Evolutionary conservation across 2,797 vertebrate species (phyloP).

Genomic region (Parauchenoglanis punctatus): DNA sequence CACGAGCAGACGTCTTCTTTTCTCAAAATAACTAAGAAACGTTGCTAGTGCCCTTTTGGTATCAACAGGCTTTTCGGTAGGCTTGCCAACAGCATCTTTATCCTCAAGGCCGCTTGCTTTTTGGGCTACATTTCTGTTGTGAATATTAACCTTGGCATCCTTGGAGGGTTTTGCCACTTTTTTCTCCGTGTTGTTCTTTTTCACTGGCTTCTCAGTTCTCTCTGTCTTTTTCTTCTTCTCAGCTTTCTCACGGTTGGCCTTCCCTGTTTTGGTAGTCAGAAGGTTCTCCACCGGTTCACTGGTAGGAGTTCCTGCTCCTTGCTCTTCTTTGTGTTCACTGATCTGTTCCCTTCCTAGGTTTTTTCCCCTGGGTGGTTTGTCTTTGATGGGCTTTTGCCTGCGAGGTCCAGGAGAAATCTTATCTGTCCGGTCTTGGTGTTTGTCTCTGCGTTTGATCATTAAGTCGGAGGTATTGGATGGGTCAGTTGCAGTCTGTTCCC

Average conservation of each 20-base stretch:
- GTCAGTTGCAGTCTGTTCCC: conserved; percentile 61
- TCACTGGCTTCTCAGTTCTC: conserved; percentile 74
- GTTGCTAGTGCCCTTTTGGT: conserved; percentile 66
- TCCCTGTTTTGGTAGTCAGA: conserved; percentile 67
- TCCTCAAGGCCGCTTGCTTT: conserved; percentile 68
- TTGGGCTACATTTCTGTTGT: conserved; percentile 75
- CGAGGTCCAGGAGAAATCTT: conserved; percentile 49
- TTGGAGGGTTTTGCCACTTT: conserved; percentile 75
- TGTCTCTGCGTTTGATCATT: conserved; percentile 71
- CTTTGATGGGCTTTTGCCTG: conserved; percentile 72
- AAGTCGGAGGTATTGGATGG: conserved; percentile 23
- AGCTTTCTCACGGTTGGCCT: conserved; percentile 68
- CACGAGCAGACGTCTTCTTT: conserved; percentile 83
- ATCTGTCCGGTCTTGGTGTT: conserved; percentile 73
- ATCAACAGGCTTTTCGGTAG: conserved; percentile 59
- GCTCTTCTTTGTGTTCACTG: conserved; percentile 76
- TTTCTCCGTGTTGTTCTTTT: conserved; percentile 75
- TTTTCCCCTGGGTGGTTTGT: conserved; percentile 74
- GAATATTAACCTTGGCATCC: conserved; percentile 75
- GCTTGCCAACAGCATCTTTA: conserved; percentile 69
- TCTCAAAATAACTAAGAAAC: conserved; percentile 84
- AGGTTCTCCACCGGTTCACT: conserved; percentile 67
- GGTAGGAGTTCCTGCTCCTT: conserved; percentile 66
- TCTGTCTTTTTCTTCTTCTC: conserved; percentile 76
- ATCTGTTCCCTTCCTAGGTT: conserved; percentile 72